Base-by-base conservation (phyloP, 2,888 invertebrate genomes). In the Sicus ferrugineus region DNA sequence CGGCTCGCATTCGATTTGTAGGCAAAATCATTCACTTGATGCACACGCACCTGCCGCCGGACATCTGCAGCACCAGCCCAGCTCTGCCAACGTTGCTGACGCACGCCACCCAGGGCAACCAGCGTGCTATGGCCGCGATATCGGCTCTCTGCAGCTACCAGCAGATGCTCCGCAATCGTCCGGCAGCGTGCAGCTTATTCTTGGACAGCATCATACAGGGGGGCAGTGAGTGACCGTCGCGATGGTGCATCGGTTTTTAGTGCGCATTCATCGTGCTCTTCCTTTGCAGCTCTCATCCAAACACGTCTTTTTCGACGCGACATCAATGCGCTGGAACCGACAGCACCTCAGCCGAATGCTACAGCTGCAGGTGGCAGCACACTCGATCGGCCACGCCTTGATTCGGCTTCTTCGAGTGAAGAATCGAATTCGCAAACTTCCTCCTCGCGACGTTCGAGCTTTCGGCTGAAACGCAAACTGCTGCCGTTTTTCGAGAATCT, bases 11-110 rank as follows among this genome's bases (percentile, higher is more conserved):
- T 11, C n/a, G 21, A 31, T 54, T 70, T 72, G 9, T 85, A 86
- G 93, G 93, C 70, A 95, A 96, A 86, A 88, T 98, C 67, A 87
- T 97, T 78, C 93, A 96, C 86, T 88, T 97, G 83, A 92, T 93
- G 79, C 94, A 95, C 85, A 88, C 91, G 65, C 89, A 95, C 77
- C 87, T 97, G 81, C 97, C 97, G 67, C 90, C 94, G 62, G 95
- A 95, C 83, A 92, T 94, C 79, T 93, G 92, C 84, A 92, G 92
- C 81, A 88, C 92, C 70, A 92, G 92, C 67, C 93, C 96, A 23
- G 92, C 95, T 21, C 87, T 97, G 78, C 95, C 97, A 7, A 89
- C 91, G 72, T 87, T 97, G 66, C 87, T 96, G 80, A 89, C 92
- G 2, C 91, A 93, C 78, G 95, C 95, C 4, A 89, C 93, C 38